A percentile compares a stretch with the other conserved stretches of the same genome.
phyloP scores from a whole-genome alignment of 1,140 invertebrate species.

The Brachionus sp. region DNA sequence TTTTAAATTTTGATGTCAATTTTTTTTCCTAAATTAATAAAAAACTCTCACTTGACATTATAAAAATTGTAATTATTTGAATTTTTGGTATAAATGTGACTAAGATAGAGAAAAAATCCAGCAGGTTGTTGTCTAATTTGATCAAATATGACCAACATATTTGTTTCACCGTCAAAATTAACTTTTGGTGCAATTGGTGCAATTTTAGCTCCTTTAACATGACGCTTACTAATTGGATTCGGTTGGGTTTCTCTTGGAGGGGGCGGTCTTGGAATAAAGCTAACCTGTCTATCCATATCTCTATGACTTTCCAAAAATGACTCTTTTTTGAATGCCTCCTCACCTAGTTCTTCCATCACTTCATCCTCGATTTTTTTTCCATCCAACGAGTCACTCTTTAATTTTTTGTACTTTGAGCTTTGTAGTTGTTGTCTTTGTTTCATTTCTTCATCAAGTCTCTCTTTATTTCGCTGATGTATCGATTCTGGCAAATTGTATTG shows the following conservation, averaged over 20 bases:
- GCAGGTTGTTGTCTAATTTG: not conserved
- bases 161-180: slow-evolving; percentile 13
- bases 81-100: slow-evolving; percentile 40
- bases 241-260: not conserved
- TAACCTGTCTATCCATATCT: not conserved
- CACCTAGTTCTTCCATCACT: slow-evolving; percentile 1
- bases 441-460: slow-evolving; percentile 7
- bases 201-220: slow-evolving; percentile 16
- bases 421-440: slow-evolving; percentile 19
- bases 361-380: not conserved
- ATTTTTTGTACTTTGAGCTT: not conserved
- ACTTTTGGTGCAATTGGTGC: slow-evolving; percentile 3
- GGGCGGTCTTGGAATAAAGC: not conserved
- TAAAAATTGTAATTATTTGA: slow-evolving; percentile 45
- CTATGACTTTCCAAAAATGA: not conserved
- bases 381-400: not conserved
- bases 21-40: no score
- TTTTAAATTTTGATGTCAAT: not conserved
- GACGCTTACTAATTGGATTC: not conserved
- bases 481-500: slow-evolving; percentile 15
- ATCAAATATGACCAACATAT: slow-evolving; percentile 32
- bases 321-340: slow-evolving; percentile 13
- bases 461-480: slow-evolving; percentile 30
- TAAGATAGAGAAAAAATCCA: slow-evolving; percentile 46
- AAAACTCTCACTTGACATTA: slow-evolving; percentile 38